Evolutionary conservation across 2,888 invertebrate species (phyloP), one percentile per base, ranked within the genome.

Genomic region (Neoascia interrupta): DNA sequence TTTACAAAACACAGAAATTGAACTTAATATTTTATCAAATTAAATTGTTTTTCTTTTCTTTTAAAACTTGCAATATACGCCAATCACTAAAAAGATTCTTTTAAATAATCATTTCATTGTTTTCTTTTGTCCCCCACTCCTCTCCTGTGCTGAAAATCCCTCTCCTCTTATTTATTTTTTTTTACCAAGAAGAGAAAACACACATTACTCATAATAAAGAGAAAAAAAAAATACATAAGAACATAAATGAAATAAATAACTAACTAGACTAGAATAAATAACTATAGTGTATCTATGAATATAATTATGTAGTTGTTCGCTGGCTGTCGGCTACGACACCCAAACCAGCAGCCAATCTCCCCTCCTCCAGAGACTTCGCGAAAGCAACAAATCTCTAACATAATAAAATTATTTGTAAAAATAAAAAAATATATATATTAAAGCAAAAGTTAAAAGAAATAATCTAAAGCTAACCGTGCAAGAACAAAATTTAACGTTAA

Each of bases 191-290:
- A 54, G 28, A 58, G 11, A 70, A 53, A 23, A 66, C 43, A 63
- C 13, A 75, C 28, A 39, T 72, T 64, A 79, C 60, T 79, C 72
- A 53, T 64, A 64, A 63, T 34, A 51, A 16, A 60, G 26, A 43
- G 58, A 18, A 63, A 41, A 5, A 26, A 58, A 19, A 13, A 34
- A 49, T 19, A 54, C 13, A 56, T 37, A 64, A 21, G 54, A 41
- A 54, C 41, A 58, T 70, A 64, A 72, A 58, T 58, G 28, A 54
- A 76, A 73, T 2, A n/a, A 31, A 31, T 61, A 73, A 73, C 54
- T 68, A 66, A 61, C 60, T 73, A 79, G 73, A 66, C 61, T 73
- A 73, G 54, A 73, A 37, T 61, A 79, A 79, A 66, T 60, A 76
- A 39, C 72, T 53, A 60, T 73, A 73, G 66, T 60, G 36, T 73